Conservation (phyloP, 2,113 vertebrate genomes). For the Alouatta palliata region DNA sequence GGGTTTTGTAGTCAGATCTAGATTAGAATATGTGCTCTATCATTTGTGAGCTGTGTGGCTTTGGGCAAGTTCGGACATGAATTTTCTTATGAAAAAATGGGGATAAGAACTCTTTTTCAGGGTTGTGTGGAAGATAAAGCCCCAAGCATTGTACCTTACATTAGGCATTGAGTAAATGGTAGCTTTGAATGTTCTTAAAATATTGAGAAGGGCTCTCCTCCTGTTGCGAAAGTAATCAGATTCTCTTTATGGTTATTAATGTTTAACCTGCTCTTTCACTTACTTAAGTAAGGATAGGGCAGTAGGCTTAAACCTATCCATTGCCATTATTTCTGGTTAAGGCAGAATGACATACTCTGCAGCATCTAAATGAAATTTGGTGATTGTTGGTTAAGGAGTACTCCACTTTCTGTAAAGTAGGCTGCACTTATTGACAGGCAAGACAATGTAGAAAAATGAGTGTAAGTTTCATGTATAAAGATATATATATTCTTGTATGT, state of each 20-base stretch:
- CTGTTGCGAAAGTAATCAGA: background rate
- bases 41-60: background rate
- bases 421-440: conserved; percentile 10
- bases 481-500: background rate
- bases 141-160: background rate
- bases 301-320: background rate
- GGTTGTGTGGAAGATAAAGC: background rate
- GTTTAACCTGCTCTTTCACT: background rate
- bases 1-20: background rate
- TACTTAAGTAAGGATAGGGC: background rate
- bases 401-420: background rate
- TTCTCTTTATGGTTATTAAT: background rate
- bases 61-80: background rate
- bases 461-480: background rate
- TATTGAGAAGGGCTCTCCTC: background rate
- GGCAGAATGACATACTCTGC: background rate
- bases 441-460: background rate
- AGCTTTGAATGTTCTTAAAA: background rate
- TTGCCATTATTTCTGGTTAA: background rate
- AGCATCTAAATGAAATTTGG: background rate
- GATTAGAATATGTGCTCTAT: background rate
- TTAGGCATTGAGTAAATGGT: background rate
- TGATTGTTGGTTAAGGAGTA: background rate
- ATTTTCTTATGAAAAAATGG: conserved; percentile 9
- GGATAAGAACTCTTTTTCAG: background rate